Evolutionary conservation across 2,113 vertebrate genomes (phyloP), one percentile per base, ranked within the genome.

Genomic region (Rhineura floridana): DNA sequence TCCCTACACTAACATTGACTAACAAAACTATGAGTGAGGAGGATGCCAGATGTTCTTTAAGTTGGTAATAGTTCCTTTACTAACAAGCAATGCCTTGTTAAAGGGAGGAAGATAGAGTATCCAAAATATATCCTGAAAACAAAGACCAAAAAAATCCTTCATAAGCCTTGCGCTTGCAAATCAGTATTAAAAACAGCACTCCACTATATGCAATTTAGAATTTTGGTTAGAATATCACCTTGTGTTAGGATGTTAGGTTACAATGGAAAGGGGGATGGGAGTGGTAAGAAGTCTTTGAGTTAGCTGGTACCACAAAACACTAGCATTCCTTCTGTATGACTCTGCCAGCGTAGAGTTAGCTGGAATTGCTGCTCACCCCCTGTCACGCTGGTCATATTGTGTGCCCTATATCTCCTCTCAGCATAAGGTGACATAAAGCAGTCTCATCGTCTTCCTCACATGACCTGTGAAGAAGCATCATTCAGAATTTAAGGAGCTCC

Each of bases 331-430:
- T 80, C 52, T 23, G 81, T 36, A 1, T 1, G 85, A 86, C 83
- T 89, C 91, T 80, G 93, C 93, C 90, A 85, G 80, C 85, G 88
- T 63, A 67, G 88, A 88, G 17, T 7, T 92, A 92, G 91, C 84
- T 77, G 94, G 94, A 85, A 89, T 91, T n/a, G 91, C 95, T 96
- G 97, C 98, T 99, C 98, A 99, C 98, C 98, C 97, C 97, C 88
- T 83, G 76, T 91, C 95, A 96, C 69, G 94, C 39, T 93, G 95
- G 94, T 98, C 97, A 98, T 73, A 97, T 96, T 93, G 95, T 96
- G 95, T 98, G 98, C 96, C 98, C 98, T 98, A 99, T 78, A 95
- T 93, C 96, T 87, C 97, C 97, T 98, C 96, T 95, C 96, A 98
- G 97, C 96, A 97, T 93, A 97, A 97, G 62, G 70, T 98, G 97